Evolutionary conservation across 2,888 invertebrate genomes (phyloP), one percentile per base, ranked within the genome.

Genomic region (Harpalus rufipes): DNA sequence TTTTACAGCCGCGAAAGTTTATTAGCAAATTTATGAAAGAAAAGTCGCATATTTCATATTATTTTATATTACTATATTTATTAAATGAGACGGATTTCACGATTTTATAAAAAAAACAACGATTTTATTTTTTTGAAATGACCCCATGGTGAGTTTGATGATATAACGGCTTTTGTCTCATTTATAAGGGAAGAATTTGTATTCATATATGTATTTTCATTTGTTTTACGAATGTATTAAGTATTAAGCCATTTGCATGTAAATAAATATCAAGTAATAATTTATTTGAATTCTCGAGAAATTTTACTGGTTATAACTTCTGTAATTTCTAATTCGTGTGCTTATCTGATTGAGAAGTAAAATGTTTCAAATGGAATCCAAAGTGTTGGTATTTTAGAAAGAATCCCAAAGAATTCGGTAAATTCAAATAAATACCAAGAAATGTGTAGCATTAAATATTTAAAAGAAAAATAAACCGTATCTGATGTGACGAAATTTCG

Each of bases 351-450:
- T 51, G 44, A 51, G 25, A 18, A 63, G 7, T 63, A 21, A 61
- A 61, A 61, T 63, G 63, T 63, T 63, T 3, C 6, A 63, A 25
- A 63, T 21, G 21, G 25, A 63, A 63, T 12, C 8, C 18, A 21
- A 63, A 21, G 63, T 63, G 21, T 51, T 51, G 44, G 44, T 12
- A 51, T 51, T 51, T 12, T 2, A 12, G 1, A 51, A 12, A 51
- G 12, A 51, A 8, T 51, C 44, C 2, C 8, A 10, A 63, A 63
- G 63, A 63, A 63, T 63, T 61, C 21, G 18, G 21, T 18, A 10
- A 61, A 61, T 61, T 63, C 63, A 21, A 63, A 63, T 63, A 63
- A 63, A 63, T 25, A 39, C 14, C 39, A 32, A 32, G 59, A 68
- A 68, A 68, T n/a, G 12, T 68, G 68, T 68, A 14, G n/a, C 32